These are phyloP conservation scores for Hyperoplus lanceolatus DNA, from an alignment of 2,797 vertebrate species.

Conservation along the genomic window DNA sequence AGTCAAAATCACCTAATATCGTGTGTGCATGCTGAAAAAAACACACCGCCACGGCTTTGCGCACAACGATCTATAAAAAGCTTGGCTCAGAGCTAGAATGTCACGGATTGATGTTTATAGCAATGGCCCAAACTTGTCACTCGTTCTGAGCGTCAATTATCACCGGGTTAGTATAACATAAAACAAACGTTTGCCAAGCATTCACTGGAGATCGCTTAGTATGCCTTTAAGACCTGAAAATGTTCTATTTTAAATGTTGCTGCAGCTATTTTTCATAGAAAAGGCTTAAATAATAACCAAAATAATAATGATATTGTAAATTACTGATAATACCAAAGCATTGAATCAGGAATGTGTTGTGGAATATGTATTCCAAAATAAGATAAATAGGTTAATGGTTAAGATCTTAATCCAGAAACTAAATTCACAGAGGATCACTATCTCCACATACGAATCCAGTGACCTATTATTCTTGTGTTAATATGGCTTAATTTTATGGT, in stretches of 20 bases:
- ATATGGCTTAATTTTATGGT: conserved; percentile 8
- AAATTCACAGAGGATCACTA: neutral
- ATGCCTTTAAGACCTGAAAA: neutral
- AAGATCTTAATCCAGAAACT: neutral
- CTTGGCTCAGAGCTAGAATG: too few relatives aligned
- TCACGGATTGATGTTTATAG: too few relatives aligned
- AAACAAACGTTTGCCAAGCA: too few relatives aligned
- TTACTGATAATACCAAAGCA: neutral
- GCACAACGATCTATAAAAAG: too few relatives aligned
- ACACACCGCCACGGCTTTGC: too few relatives aligned
- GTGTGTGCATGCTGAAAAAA: too few relatives aligned
- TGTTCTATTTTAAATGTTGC: neutral
- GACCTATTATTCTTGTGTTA: neutral
- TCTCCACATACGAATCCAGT: neutral
- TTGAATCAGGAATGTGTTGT: neutral
- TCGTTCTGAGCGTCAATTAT: too few relatives aligned
- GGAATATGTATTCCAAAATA: neutral
- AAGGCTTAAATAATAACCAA: neutral
- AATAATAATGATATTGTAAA: neutral
- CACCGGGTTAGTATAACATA: too few relatives aligned
- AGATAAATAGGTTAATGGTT: neutral
- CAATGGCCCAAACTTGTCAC: too few relatives aligned
- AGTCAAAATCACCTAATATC: too few relatives aligned
- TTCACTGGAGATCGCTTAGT: too few relatives aligned
- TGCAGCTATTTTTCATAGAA: neutral